Evolutionary conservation across 1,140 invertebrate species (phyloP), one percentile per base, ranked within the genome.

Genomic region (Drosophila eugracilis): DNA sequence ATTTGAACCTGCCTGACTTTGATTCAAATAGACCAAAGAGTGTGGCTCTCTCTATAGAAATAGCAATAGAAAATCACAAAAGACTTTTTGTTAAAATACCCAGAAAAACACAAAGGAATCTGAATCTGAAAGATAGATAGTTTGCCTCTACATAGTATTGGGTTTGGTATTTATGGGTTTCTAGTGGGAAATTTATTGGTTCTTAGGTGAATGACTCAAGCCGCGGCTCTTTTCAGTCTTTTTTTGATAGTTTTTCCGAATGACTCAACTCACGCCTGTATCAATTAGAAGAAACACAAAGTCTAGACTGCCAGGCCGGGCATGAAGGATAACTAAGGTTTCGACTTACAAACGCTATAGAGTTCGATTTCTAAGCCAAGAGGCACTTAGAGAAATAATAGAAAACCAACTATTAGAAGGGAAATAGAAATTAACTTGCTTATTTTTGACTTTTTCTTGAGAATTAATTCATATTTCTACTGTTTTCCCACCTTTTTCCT

Each of bases 1-100:
- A 89, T 88, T 89, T 88, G 83, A 88, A 89, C 83, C 78, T 83
- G 78, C 10, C 26, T 39, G 30, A 32, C 58, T 53, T 59, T 60
- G 72, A 66, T 79, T 78, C 59, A 78, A 73, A 75, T 75, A 59
- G 78, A 75, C 63, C 58, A 72, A 54, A 63, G 58, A 66, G 60
- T 14, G 41, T 37, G 54, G 19, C 55, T 22, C 42, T 26, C 55
- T 22, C 42, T 53, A 59, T 50, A 59, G 19, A 47, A 19, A 44
- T 30, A 55, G 50, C 32, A 34, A 12, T 12, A 5, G 21, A 7
- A 7, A 24, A 15, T 32, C 45, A 26, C 42, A 49, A 65, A 52
- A 66, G 70, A 75, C 75, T 75, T 75, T 75, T 75, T 75, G 75
- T 75, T 55, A 52, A 66, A 75, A 55, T 52, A n/a, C n/a, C n/a